These are phyloP conservation scores for Lagopus leucura DNA, from an alignment of 2,113 vertebrate genomes.

Conservation along the genomic window DNA sequence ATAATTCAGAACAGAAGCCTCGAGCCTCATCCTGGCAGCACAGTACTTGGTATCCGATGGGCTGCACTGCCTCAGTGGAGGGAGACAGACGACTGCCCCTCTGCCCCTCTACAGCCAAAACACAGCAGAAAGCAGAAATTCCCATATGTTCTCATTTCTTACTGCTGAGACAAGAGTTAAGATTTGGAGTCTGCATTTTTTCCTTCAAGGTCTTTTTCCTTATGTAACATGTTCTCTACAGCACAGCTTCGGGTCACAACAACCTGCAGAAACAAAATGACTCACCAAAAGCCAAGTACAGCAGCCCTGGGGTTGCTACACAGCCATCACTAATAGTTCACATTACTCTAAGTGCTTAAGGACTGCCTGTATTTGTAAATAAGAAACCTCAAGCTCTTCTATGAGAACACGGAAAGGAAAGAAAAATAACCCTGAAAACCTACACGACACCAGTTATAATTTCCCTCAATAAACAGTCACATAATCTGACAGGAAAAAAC, in stretches of 20 bases:
- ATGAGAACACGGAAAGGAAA: not conserved
- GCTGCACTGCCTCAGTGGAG: not conserved
- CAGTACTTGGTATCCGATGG: not conserved
- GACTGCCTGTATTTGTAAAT: not conserved
- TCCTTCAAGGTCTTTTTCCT: not conserved
- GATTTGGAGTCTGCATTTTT: not conserved
- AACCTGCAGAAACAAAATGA: not conserved
- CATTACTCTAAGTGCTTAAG: not conserved
- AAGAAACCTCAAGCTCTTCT: not conserved
- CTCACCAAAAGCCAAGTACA: not conserved
- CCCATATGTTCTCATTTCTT: accelerated
- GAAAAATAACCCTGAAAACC: not conserved
- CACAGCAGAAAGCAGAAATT: not conserved
- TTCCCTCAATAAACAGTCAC: not conserved
- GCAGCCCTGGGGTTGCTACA: not conserved
- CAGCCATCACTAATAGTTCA: not conserved
- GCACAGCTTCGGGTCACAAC: not conserved
- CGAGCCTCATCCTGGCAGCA: not conserved
- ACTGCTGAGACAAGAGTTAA: not conserved
- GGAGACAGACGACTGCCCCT: not conserved
- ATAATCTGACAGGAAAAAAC: not conserved
- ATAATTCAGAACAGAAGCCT: not conserved
- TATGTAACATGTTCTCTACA: not conserved
- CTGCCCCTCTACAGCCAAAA: not conserved
- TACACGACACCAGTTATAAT: not conserved